Evolutionary conservation across 1,140 invertebrate genomes (phyloP), one percentile per base, ranked within the genome.

Genomic region (Bacillus rossius): DNA sequence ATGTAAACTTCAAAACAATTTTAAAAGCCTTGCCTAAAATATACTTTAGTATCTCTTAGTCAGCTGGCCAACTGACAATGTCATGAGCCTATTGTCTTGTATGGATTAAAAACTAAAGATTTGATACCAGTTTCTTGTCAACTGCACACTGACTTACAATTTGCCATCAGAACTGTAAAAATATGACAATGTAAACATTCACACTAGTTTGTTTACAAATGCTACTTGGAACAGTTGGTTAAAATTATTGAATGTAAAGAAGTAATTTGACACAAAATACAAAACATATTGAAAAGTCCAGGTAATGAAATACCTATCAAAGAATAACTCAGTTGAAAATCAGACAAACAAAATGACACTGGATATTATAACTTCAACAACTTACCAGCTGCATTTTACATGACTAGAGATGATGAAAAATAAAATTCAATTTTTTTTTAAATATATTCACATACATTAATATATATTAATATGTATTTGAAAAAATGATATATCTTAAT

Each of bases 401-500:
- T 40, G 38, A 40, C n/a, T 40, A n/a, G 38, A n/a, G 10, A n/a
- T 13, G n/a, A 23, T 8, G 37, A 49, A 41, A 55, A 57, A 48
- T 49, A 41, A 16, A 41, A 47, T 22, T 14, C 25, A 13, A n/a
- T 45, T 34, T 29, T 53, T 4, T 25, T 26, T 51, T 38, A 51
- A 55, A 13, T 20, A 26, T 49, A 4, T 17, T 59, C 45, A 3
- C 2, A 52, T 54, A 29, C 13, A 19, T n/a, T 10, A 10, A 20
- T 19, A 5, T 17, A 8, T 38, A 54, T 8, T 8, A 23, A 54
- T 16, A 10, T 20, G 13, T 45, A 45, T 16, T 45, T 3, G 16
- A n/a, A n/a, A n/a, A n/a, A n/a, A n/a, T n/a, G n/a, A n/a, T n/a
- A n/a, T n/a, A n/a, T n/a, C n/a, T n/a, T n/a, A n/a, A n/a, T n/a